phyloP scores from a whole-genome alignment of 2,113 vertebrate genomes.

The Sterna hirundo region DNA sequence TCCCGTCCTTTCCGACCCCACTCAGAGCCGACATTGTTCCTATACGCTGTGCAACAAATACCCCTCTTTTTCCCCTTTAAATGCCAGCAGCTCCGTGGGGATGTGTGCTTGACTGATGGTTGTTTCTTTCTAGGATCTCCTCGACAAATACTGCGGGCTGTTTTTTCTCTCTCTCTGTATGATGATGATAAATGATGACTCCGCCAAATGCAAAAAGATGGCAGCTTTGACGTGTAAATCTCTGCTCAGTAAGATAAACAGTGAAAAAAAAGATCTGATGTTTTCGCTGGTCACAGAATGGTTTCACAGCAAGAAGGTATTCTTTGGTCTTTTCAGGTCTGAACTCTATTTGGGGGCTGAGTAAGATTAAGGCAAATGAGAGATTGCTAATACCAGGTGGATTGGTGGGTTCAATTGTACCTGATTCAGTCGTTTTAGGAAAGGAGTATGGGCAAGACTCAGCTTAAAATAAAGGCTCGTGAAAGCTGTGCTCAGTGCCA shows the following conservation, averaged over 20 bases:
- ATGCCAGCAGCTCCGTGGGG: not conserved
- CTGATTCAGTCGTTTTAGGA: not conserved
- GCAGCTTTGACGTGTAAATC: constrained; percentile 84
- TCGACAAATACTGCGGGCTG: constrained; percentile 82
- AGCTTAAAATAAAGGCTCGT: not conserved
- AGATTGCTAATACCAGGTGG: not conserved
- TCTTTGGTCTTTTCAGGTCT: not conserved
- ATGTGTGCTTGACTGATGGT: not conserved
- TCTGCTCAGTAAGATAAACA: constrained; percentile 81
- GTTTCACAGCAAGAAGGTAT: constrained; percentile 88
- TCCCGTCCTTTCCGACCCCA: not conserved
- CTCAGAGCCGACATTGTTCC: not conserved
- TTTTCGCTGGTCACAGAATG: constrained; percentile 83
- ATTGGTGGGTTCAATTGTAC: not conserved
- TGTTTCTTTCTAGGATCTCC: constrained; percentile 76
- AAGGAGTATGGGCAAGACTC: not conserved
- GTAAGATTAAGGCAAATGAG: not conserved
- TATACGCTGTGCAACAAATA: not conserved
- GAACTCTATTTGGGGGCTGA: not conserved
- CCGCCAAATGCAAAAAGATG: constrained; percentile 91
- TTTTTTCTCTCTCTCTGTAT: constrained; percentile 92
- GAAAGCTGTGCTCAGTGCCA: not conserved
- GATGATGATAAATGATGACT: constrained; percentile 89
- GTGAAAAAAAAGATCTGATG: constrained; percentile 81
- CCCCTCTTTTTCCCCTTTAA: not conserved